Evolutionary conservation across 2,113 vertebrate genomes (phyloP).

Genomic region (Callionymus lyra): DNA sequence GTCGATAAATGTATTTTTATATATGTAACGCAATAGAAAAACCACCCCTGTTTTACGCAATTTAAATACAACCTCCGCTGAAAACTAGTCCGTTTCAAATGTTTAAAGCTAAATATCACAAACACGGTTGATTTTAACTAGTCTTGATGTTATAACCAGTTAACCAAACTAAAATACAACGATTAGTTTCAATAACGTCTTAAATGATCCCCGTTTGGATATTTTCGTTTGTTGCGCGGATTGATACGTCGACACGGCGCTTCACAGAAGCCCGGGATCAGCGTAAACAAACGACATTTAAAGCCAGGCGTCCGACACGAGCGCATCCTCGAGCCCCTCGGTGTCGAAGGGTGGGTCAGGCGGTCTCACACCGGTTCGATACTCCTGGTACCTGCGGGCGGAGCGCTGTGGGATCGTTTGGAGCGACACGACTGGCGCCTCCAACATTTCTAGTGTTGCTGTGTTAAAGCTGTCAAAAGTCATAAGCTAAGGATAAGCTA

Average conservation of each 20-base stretch:
- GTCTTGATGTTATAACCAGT: no score
- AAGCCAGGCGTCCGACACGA: slow-evolving; percentile 31
- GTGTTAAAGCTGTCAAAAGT: slow-evolving; percentile 22
- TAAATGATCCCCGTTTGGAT: neutral
- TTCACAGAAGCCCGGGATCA: slow-evolving; percentile 29
- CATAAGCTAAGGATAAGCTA: slow-evolving; percentile 44
- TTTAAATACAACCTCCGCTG: slow-evolving; percentile 17
- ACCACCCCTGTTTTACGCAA: slow-evolving; percentile 21
- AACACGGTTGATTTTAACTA: no score
- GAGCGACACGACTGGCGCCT: slow-evolving; percentile 12
- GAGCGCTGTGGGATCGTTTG: slow-evolving; percentile 27
- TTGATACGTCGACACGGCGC: slow-evolving; percentile 35
- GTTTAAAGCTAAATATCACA: slow-evolving; percentile 19
- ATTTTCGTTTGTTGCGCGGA: slow-evolving; percentile 40
- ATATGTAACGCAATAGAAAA: neutral
- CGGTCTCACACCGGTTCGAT: slow-evolving; percentile 35
- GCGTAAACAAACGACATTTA: slow-evolving; percentile 61
- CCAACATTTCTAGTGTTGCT: slow-evolving; percentile 17
- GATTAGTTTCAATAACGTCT: no score
- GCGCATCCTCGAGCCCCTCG: slow-evolving; percentile 25
- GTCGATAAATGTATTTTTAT: accelerated
- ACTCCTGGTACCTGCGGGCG: slow-evolving; percentile 22
- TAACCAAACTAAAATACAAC: no score
- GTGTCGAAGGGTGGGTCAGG: slow-evolving; percentile 49
- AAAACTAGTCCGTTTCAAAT: slow-evolving; percentile 56